Base-by-base conservation (phyloP, 2,888 invertebrate genomes). In the Phlogophora meticulosa region DNA sequence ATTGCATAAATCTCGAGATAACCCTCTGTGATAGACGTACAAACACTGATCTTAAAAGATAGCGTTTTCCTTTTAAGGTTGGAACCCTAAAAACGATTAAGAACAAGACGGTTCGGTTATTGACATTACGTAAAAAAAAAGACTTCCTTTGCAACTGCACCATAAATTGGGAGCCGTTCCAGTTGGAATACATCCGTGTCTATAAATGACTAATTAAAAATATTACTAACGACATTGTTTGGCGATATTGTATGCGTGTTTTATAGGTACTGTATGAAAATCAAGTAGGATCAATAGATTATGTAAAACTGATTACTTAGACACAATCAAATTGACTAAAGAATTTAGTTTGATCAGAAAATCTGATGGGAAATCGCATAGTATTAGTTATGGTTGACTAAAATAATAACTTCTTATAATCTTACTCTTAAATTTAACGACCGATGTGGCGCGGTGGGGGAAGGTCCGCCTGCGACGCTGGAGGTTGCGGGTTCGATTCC, bases 191-290 rank as follows among this genome's bases (percentile, higher is more conserved):
- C 4, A 48, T 69, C 52, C 34, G n/a, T 24, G 62, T 17, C 22
- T 34, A 24, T 45, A 52, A 60, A 52, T 57, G 28, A 61, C 36
- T 43, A 75, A 67, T 60, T 51, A 55, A 74, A 59, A 36, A 51
- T 38, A 73, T 24, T 40, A 22, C 20, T 17, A 46, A 48, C 43
- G 48, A 32, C 38, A 66, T 32, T 38, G 43, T 59, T 57, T 32
- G 36, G 43, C 13, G 56, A 7, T 7, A 43, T 38, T 55, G 43
- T 36, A 40, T n/a, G n/a, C 20, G n/a, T 42, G 55, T 55, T 55
- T 24, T 24, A 43, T 11, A 20, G 34, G 17, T 38, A 13, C n/a
- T 32, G 17, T 49, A 38, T 32, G 28, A 4, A 48, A 34, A 64
- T 20, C 4, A 43, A 43, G 9, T n/a, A 32, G 4, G 17, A 24